Evolutionary conservation across 2,888 invertebrate genomes (phyloP).

Genomic region (Adelphocoris suturalis): DNA sequence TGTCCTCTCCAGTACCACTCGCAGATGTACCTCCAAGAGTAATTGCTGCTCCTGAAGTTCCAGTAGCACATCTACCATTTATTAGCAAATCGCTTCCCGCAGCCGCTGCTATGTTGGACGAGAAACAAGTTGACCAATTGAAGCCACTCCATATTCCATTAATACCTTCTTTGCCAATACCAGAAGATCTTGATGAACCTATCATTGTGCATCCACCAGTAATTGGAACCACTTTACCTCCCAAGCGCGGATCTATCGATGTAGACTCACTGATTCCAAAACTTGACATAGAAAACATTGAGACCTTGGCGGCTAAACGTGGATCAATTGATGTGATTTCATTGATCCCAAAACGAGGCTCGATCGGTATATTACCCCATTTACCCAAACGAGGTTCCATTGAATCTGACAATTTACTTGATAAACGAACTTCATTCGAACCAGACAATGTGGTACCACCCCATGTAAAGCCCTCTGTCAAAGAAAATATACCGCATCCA

Average conservation of each 20-base stretch:
- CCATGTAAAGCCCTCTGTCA: not conserved
- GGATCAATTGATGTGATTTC: slow-evolving; percentile 54
- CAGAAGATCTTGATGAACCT: slow-evolving; percentile 48
- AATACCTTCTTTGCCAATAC: slow-evolving; percentile 36
- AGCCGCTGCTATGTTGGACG: slow-evolving; percentile 60
- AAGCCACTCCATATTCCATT: slow-evolving; percentile 38
- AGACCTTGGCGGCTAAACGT: not conserved
- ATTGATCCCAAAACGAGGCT: slow-evolving; percentile 50
- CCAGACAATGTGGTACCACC: not conserved
- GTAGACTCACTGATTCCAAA: not conserved
- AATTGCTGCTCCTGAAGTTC: slow-evolving; percentile 24
- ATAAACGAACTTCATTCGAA: not conserved
- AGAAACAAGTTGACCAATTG: slow-evolving; percentile 17
- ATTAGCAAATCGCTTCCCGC: slow-evolving; percentile 64
- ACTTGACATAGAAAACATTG: not conserved
- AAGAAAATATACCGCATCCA: not conserved
- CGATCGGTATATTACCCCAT: not conserved
- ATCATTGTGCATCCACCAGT: slow-evolving; percentile 59
- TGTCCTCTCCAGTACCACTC: not conserved
- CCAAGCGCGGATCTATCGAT: slow-evolving; percentile 48
- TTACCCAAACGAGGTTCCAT: not conserved
- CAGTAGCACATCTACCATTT: slow-evolving; percentile 57
- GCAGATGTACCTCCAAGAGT: slow-evolving; percentile 18
- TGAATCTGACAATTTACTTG: not conserved
- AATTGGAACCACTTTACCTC: slow-evolving; percentile 32